Evolutionary conservation across 1,140 invertebrate species (phyloP), one percentile per base, ranked within the genome.

Genomic region (Cotesia typhae): DNA sequence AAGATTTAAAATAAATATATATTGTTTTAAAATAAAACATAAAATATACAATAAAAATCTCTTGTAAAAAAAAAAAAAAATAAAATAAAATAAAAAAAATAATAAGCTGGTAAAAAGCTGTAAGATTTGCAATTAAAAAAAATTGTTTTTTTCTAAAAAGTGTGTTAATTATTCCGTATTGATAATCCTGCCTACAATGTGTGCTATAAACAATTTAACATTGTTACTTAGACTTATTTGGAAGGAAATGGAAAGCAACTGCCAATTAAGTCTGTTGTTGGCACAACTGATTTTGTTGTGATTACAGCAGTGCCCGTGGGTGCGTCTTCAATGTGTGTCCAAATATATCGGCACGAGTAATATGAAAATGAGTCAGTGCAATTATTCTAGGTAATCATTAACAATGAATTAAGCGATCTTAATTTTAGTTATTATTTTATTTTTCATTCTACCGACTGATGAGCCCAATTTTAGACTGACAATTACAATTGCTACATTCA

Each of bases 231-330:
- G 63, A 75, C 52, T 68, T 70, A 59, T 71, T 65, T 47, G 67
- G 72, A 69, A 74, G 63, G 10, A 55, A 67, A 67, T 55, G 9
- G 9, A 60, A 63, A 35, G 12, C 55, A 38, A 20, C 35, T 81
- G 80, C 71, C 75, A 77, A 67, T 72, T 82, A 79, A 82, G 74
- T 82, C 77, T 82, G 83, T 86, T 84, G 82, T 87, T 84, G 84
- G 86, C 84, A 87, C 86, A 87, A 83, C 86, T 87, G 78, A 87
- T 87, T 87, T 86, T 87, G 85, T 87, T 87, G 86, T 87, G 83
- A 87, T 87, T 87, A 85, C 85, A 87, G 85, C 84, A 84, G 81
- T 78, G 82, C 80, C 82, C 83, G 83, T 75, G 82, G 85, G 78
- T 84, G 84, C 82, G 78, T 84, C 83, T 81, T 82, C 82, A 79